Percentiles rank a stretch among this genome's conserved stretches.
Evolutionary conservation across 2,888 invertebrate genomes (phyloP).

Genomic region (Scaptomyza caliginosa): DNA sequence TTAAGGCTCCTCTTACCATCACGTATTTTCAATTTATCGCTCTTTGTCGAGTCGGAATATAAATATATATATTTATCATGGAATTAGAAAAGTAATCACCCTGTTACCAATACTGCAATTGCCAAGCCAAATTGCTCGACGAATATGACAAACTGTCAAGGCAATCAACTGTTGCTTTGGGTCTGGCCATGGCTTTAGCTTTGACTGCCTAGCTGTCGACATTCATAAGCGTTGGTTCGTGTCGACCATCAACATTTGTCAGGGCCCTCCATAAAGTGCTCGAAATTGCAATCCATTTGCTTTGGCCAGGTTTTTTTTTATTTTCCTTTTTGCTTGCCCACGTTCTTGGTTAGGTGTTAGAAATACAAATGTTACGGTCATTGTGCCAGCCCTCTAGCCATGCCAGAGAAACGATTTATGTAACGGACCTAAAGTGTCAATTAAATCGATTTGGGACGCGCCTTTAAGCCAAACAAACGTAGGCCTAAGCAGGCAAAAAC

Average conservation of each 20-base stretch:
- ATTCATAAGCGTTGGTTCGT: slow-evolving; percentile 21
- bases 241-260: slow-evolving; percentile 46
- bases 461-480: slow-evolving; percentile 31
- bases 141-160: slow-evolving; percentile 19
- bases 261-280: slow-evolving; percentile 23
- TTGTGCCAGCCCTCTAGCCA: slow-evolving; percentile 31
- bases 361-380: slow-evolving; percentile 72
- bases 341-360: slow-evolving; percentile 37
- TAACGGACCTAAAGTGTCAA: slow-evolving; percentile 64
- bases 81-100: not conserved
- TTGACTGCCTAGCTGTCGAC: slow-evolving; percentile 5
- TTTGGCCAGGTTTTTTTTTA: slow-evolving; percentile 19
- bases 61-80: too few species aligned
- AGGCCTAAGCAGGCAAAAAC: not conserved
- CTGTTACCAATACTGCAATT: not conserved
- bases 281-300: slow-evolving; percentile 54
- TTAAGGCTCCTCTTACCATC: too few species aligned
- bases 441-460: slow-evolving; percentile 68
- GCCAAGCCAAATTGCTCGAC: slow-evolving; percentile 1
- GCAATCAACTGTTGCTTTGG: slow-evolving; percentile 52
- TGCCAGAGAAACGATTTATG: slow-evolving; percentile 53
- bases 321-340: too few species aligned
- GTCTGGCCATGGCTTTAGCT: not conserved
- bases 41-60: not conserved
- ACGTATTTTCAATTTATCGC: not conserved